Evolutionary conservation across 1,140 invertebrate species (phyloP).

Genomic region (Tetragonula clypearis): DNA sequence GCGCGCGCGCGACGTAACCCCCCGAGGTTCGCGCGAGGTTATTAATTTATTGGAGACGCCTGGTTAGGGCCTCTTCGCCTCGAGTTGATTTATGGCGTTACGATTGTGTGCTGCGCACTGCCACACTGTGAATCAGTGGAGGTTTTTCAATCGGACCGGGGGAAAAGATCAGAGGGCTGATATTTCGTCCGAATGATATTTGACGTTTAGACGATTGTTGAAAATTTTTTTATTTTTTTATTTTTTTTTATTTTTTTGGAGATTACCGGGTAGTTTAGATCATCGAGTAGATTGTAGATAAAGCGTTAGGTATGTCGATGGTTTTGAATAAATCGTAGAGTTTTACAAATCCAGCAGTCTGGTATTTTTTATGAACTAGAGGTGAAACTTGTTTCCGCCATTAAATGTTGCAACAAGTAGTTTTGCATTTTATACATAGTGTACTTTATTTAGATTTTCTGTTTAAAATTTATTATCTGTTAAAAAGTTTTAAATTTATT

Average conservation of each 20-base stretch:
- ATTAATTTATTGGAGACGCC: conserved; percentile 47
- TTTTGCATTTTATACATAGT: too few relatives aligned
- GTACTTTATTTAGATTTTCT: too few relatives aligned
- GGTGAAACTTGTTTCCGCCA: too few relatives aligned
- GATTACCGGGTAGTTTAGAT: background rate
- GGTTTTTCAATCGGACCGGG: background rate
- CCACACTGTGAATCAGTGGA: background rate
- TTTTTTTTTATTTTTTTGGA: background rate
- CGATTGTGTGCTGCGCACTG: background rate
- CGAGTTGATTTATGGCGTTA: conserved; percentile 19
- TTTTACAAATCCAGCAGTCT: too few relatives aligned
- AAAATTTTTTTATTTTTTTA: background rate
- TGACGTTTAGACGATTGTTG: background rate
- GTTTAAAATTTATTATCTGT: too few relatives aligned
- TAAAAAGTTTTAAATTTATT: too few relatives aligned
- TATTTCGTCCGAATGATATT: background rate
- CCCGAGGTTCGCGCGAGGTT: conserved; percentile 12
- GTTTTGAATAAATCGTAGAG: too few relatives aligned
- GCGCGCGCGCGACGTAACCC: conserved; percentile 4
- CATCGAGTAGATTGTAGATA: too few relatives aligned
- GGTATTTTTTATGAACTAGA: too few relatives aligned
- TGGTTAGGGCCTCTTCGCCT: conserved; percentile 4
- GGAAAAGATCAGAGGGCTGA: too few relatives aligned
- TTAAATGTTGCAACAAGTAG: too few relatives aligned
- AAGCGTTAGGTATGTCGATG: too few relatives aligned